phyloP scores from a whole-genome alignment of 2,888 invertebrate genomes.

The Leuctra nigra region DNA sequence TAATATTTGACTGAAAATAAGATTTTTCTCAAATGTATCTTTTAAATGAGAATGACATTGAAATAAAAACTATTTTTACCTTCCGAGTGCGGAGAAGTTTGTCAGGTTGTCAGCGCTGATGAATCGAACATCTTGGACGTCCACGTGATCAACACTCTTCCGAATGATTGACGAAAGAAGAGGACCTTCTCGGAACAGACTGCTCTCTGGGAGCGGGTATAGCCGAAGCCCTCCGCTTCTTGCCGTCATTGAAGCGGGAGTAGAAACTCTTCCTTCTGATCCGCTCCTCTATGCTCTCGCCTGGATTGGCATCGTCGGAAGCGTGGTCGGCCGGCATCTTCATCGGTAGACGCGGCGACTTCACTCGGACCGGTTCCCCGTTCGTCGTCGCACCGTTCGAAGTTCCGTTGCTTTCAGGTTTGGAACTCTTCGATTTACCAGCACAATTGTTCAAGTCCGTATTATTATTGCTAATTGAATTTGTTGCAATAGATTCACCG shows the following conservation, averaged over 20 bases:
- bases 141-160: too few species aligned
- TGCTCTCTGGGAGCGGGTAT: background rate
- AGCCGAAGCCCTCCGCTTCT: conserved; percentile 51
- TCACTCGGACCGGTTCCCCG: conserved; percentile 57
- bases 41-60: too few species aligned
- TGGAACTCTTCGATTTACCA: conserved; percentile 29
- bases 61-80: too few species aligned
- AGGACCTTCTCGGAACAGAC: background rate
- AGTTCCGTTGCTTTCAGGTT: too few species aligned
- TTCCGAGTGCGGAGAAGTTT: too few species aligned
- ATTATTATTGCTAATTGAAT: too few species aligned
- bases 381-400: conserved; percentile 52
- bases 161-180: background rate
- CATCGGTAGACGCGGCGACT: conserved; percentile 35
- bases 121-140: too few species aligned
- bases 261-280: conserved; percentile 87
- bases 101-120: too few species aligned
- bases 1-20: too few species aligned
- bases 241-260: conserved; percentile 79
- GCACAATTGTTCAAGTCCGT: conserved; percentile 30
- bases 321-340: background rate
- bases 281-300: conserved; percentile 76
- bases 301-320: conserved; percentile 32
- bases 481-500: too few species aligned
- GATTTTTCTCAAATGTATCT: too few species aligned